Evolutionary conservation across 2,888 invertebrate species (phyloP), one percentile per base, ranked within the genome.

Genomic region (Machimus rusticus): DNA sequence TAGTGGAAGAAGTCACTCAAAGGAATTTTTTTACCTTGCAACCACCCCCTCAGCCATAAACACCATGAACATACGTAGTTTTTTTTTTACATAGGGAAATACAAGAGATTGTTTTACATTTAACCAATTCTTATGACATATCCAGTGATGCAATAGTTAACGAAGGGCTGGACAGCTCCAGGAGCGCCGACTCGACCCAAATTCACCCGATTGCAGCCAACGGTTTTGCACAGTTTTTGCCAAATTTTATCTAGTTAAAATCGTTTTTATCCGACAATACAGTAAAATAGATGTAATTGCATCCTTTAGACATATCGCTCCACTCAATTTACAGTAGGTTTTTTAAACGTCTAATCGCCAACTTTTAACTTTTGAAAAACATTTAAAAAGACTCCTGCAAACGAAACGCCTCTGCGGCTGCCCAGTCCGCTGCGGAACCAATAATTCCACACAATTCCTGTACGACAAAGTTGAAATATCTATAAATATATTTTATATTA

Each of bases 121-220:
- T 37, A 82, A 57, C 66, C 55, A 55, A 37, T 66, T 85, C 85
- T 74, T 85, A 85, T 85, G 74, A 85, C 85, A 85, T 85, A 85
- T 74, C 85, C 85, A 85, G 85, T 85, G 85, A 85, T 85, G 85
- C 85, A 85, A 85, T 85, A 85, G 85, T 85, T 74, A 85, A 85
- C 43, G 74, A 84, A 23, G 31, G 23, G 37, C 74, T 85, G 74
- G 74, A 85, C 74, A 85, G 85, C 74, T 43, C 39, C 39, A 46
- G 66, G 46, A 37, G 66, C 66, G 76, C 66, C 66, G 66, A 66
- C 66, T 66, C 28, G 28, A 66, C 23, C 28, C 23, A 66, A 51
- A 66, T 66, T 66, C 8, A 66, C 23, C 51, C 51, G 51, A 51
- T 23, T 74, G 28, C 28, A 74, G 74, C 31, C 19, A 74, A 31